Base-by-base conservation (phyloP, 2,797 vertebrate genomes). In the Rousettus madagascariensis region DNA sequence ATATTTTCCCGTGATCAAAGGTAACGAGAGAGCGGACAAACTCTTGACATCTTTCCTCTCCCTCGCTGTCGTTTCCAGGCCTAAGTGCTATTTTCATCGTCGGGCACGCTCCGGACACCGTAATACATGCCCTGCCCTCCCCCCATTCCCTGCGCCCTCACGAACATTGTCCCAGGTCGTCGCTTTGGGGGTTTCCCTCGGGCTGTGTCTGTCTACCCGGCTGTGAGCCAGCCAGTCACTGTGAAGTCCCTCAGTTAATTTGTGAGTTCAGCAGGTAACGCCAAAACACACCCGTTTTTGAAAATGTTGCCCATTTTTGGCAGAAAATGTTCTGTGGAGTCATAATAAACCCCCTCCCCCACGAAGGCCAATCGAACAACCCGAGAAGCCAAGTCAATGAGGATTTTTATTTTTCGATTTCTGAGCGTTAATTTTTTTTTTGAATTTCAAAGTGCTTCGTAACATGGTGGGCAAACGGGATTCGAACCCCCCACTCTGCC, bases 131-230 rank as follows among this genome's bases (percentile, higher is more conserved):
- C 33, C 15, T 26, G 2, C 57, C 59, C 19, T 8, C n/a, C 2
- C 2, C 9, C 16, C 33, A 13, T 3, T 12, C 33, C 9, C 6
- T 26, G 2, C 10, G 10, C 0, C 8, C 20, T 59, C n/a, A 33
- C 4, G 3, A 15, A 33, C 6, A 20, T 0, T 30, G 28, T 53
- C 33, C n/a, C 20, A 3, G 6, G 8, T 0, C 6, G 8, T 2
- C 43, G 55, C 19, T 6, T 17, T 10, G 0, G 8, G 28, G 9
- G 12, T 63, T 69, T 69, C 53, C 69, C 59, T 59, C 19, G 13
- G 84, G 55, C 33, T 11, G 19, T 46, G 20, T 75, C 59, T 46
- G 20, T 75, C 59, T 61, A 8, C 12, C 24, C n/a, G 15, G 3
- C 46, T 66, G 10, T 5, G 24, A 43, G 83, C 43, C 5, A 22